These are phyloP conservation scores for Aldabrachelys gigantea DNA, from an alignment of 2,113 vertebrate species.

Conservation along the genomic window DNA sequence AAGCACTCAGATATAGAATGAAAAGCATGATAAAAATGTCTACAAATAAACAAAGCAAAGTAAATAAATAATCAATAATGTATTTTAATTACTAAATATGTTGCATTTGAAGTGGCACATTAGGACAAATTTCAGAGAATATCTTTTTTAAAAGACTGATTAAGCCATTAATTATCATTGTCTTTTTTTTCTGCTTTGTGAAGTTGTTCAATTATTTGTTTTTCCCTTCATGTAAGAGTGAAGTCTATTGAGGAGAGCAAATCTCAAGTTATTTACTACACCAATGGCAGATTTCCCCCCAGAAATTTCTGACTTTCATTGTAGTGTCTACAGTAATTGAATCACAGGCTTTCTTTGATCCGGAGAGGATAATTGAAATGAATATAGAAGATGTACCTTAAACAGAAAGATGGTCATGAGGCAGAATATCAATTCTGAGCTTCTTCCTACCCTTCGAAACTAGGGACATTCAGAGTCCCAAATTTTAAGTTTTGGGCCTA, in stretches of 20 bases:
- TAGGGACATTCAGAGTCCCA: background rate
- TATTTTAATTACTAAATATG: background rate
- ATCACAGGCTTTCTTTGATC: background rate
- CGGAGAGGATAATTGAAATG: background rate
- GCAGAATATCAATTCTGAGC: background rate
- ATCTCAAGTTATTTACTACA: background rate
- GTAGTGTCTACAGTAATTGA: background rate
- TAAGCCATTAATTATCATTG: background rate
- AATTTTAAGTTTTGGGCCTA: background rate
- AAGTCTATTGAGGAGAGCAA: background rate
- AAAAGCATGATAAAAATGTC: background rate
- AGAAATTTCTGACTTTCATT: background rate
- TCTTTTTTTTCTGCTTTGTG: background rate
- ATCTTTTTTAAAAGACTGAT: background rate
- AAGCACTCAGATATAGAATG: background rate
- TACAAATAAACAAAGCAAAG: background rate
- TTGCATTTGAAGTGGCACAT: background rate
- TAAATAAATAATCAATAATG: background rate
- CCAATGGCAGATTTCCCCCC: accelerated
- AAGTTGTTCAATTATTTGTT: background rate
- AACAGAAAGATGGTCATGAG: background rate
- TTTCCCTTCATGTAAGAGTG: background rate
- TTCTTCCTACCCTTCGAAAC: background rate
- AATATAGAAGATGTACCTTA: background rate
- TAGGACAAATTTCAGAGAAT: background rate